A percentile compares a stretch with the other conserved stretches of the same genome.
phyloP scores from a whole-genome alignment of 30 jellyfish, hydroid and myxozoan species.

The Hydra vulgaris region DNA sequence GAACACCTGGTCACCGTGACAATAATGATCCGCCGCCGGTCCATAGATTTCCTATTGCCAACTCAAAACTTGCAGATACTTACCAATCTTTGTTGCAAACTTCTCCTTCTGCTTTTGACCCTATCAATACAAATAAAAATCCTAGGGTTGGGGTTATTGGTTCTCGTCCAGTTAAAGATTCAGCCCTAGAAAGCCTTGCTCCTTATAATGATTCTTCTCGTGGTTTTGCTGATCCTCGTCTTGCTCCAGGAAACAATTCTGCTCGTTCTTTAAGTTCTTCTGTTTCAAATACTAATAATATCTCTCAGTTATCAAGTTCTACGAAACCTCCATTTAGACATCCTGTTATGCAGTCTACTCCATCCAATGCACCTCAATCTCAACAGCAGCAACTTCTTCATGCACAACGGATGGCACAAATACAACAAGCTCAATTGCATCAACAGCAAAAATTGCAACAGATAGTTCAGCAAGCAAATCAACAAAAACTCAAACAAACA shows the following conservation, averaged over 20 bases:
- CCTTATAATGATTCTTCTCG: background rate
- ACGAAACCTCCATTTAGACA: background rate
- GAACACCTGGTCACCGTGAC: constrained; percentile 27
- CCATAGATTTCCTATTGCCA: background rate
- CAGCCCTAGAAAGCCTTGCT: background rate
- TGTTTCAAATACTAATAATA: background rate
- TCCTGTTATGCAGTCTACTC: constrained; percentile 25
- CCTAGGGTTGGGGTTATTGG: constrained; percentile 33
- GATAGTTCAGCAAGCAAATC: constrained; percentile 41
- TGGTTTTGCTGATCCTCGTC: constrained; percentile 32
- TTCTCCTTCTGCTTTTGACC: constrained; percentile 31
- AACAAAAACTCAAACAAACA: constrained; percentile 8
- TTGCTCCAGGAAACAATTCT: constrained; percentile 34
- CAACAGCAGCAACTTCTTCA: constrained; percentile 35
- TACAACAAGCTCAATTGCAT: constrained; percentile 32
- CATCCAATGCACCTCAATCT: constrained; percentile 21
- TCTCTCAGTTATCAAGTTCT: background rate
- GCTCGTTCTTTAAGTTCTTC: background rate
- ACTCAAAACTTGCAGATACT: constrained; percentile 2
- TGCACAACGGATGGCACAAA: constrained; percentile 40
- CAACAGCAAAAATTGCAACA: constrained; percentile 36
- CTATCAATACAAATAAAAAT: background rate
- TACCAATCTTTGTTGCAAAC: background rate
- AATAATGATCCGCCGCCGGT: constrained; percentile 13
- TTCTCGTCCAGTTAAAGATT: constrained; percentile 13